A percentile compares a stretch with the other conserved stretches of the same genome.
Conservation (phyloP, 2,113 vertebrate species). For the Elachura formosa region DNA sequence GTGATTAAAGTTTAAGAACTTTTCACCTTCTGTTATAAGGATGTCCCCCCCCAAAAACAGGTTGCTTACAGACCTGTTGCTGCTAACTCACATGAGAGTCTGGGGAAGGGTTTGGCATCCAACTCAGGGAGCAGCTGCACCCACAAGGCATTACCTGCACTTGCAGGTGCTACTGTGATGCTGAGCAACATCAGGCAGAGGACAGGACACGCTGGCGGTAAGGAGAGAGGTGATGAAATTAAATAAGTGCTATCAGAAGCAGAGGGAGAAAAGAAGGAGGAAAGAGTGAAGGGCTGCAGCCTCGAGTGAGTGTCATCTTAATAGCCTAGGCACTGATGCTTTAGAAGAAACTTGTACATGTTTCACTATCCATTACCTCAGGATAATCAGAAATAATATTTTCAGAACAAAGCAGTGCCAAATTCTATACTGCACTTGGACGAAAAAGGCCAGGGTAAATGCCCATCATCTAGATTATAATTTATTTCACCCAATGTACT, state of each 20-base stretch:
- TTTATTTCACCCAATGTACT: constrained; percentile 70
- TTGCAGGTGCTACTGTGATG: neutral
- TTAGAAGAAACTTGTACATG: neutral
- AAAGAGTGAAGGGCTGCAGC: neutral
- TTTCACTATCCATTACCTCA: constrained; percentile 40
- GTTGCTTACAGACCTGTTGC: neutral
- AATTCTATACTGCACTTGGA: constrained; percentile 50
- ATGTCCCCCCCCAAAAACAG: neutral
- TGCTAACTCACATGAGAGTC: neutral
- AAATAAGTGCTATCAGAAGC: neutral
- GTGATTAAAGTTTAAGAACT: neutral
- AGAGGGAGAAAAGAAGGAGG: neutral
- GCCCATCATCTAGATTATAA: constrained; percentile 51
- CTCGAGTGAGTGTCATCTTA: neutral
- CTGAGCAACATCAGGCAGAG: neutral
- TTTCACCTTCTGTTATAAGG: neutral
- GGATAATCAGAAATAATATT: constrained; percentile 60
- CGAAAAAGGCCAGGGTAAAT: constrained; percentile 54
- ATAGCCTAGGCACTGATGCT: neutral
- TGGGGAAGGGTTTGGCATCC: neutral
- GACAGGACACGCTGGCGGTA: neutral
- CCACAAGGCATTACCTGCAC: neutral
- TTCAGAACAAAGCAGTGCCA: constrained; percentile 60
- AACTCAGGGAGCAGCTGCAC: fast-evolving
- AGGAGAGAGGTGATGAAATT: neutral